phyloP scores from a whole-genome alignment of 2,888 invertebrate genomes.

The Cryptosula pallasiana region DNA sequence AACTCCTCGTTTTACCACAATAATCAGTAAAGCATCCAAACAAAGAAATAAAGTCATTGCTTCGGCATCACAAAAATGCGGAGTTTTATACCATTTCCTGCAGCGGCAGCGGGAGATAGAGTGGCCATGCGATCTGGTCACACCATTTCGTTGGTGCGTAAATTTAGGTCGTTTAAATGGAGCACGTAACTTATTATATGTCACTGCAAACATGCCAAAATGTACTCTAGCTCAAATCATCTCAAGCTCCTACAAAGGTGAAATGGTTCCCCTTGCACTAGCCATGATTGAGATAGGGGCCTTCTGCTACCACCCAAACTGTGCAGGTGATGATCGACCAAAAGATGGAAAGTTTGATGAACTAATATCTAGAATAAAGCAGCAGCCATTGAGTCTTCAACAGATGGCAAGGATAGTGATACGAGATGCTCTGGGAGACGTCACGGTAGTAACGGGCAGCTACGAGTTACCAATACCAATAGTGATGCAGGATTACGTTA shows the following conservation, averaged over 20 bases:
- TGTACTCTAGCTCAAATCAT: neutral
- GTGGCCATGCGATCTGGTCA: neutral
- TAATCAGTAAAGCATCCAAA: too few species aligned
- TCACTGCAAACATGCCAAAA: neutral
- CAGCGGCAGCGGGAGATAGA: neutral
- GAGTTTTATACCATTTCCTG: neutral
- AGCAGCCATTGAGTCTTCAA: neutral
- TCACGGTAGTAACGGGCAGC: neutral
- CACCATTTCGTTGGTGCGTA: neutral
- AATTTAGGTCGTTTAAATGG: neutral
- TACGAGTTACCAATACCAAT: neutral
- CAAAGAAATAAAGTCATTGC: too few species aligned
- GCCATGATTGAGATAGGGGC: conserved; percentile 1
- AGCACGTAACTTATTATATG: neutral
- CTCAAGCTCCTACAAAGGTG: neutral
- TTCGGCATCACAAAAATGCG: too few species aligned
- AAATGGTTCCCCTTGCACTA: neutral
- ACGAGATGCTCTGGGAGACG: neutral
- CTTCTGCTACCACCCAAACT: neutral
- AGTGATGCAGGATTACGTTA: neutral
- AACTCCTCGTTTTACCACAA: too few species aligned
- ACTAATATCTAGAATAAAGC: neutral
- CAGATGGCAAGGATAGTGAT: neutral
- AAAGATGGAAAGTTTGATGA: neutral
- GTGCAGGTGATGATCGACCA: neutral